Evolutionary conservation across 2,113 vertebrate genomes (phyloP), one percentile per base, ranked within the genome.

Genomic region (Siphamia tubifer): DNA sequence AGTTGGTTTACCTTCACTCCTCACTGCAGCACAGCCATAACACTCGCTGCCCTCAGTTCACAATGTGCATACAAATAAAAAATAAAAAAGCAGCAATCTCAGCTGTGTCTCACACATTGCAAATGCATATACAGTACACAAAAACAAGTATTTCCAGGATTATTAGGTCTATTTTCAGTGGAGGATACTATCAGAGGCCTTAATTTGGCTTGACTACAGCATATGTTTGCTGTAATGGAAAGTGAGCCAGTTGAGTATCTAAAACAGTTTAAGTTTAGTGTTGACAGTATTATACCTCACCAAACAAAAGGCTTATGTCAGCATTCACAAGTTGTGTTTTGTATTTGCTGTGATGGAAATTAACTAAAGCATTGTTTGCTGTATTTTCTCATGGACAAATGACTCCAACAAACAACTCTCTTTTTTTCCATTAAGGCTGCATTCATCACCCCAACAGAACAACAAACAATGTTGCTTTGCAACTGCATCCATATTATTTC

Each of bases 141-240:
- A 82, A 88, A 87, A 90, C 92, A 92, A 92, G 92, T 91, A 92
- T 92, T 87, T 92, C 92, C 92, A 93, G 92, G 90, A 92, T 91
- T 87, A 85, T 89, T 90, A 83, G 83, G 83, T 92, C 82, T 83
- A 60, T 83, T 68, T 65, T 81, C 74, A 64, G 56, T 54, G 71
- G 70, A 64, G 53, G 81, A 34, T 49, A 61, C 72, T 57, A 78
- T 54, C 69, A 52, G 77, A 68, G 65, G 82, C 82, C 83, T 69
- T 84, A 56, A 47, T 89, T 84, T 85, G 82, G 87, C 74, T 84
- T 68, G 54, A 55, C 67, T 58, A 77, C 57, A 64, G 83, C 83
- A 3, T 7, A 10, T 0, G 23, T 30, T 16, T 31, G 69, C 78
- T 52, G 73, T 40, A 32, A 44, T 31, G 57, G 36, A 73, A 49